phyloP scores from a whole-genome alignment of 2,113 vertebrate species.

The Callionymus lyra region DNA sequence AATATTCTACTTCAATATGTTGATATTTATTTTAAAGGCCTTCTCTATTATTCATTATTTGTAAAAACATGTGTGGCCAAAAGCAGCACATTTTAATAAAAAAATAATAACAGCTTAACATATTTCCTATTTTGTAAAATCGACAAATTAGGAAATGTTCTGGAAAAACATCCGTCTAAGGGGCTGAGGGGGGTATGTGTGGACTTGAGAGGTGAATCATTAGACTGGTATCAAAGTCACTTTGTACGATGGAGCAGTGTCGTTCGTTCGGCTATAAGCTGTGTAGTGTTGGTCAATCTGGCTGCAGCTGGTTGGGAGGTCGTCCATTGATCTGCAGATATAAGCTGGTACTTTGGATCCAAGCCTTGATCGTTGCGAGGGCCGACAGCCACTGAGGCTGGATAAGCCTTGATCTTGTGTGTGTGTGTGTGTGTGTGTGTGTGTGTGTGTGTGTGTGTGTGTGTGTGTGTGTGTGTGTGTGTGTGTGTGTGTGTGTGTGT shows the following conservation, averaged over 20 bases:
- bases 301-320: slow-evolving; percentile 42
- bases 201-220: too few relatives aligned
- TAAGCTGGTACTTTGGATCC: slow-evolving; percentile 54
- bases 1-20: too few relatives aligned
- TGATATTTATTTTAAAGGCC: too few relatives aligned
- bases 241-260: slow-evolving; percentile 36
- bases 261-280: slow-evolving; percentile 33
- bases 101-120: too few relatives aligned
- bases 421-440: slow-evolving; percentile 9
- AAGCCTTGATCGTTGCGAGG: slow-evolving; percentile 51
- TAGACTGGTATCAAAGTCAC: slow-evolving; percentile 40
- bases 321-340: slow-evolving; percentile 59
- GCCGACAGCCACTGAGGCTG: slow-evolving; percentile 38
- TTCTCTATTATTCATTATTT: too few relatives aligned
- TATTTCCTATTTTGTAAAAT: too few relatives aligned
- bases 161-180: too few relatives aligned
- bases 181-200: too few relatives aligned
- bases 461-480: slow-evolving; percentile 6
- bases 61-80: too few relatives aligned
- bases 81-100: too few relatives aligned
- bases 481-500: slow-evolving; percentile 9
- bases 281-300: slow-evolving; percentile 39
- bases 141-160: too few relatives aligned
- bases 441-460: slow-evolving; percentile 15
- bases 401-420: slow-evolving; percentile 61